These are phyloP conservation scores for Enteromius unitaeniatus DNA, from an alignment of 2,797 vertebrate species.

Conservation along the genomic window DNA sequence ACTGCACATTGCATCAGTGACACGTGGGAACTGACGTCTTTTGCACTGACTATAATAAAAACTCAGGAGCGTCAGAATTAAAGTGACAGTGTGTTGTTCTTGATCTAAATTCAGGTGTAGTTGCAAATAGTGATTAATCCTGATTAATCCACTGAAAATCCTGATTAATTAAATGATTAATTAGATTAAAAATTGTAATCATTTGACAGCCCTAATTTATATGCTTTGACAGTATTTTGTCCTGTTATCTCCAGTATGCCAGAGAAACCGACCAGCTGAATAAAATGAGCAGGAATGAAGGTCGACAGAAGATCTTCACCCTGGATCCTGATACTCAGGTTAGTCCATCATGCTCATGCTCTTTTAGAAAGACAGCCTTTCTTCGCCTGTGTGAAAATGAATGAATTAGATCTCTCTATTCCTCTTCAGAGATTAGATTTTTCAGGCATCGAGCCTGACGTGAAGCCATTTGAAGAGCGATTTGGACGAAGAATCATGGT, in stretches of 20 bases:
- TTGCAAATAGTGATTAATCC: too few species aligned
- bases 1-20: too few species aligned
- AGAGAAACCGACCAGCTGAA: slow-evolving; percentile 96
- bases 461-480: slow-evolving; percentile 95
- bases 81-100: too few species aligned
- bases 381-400: neutral
- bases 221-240: slow-evolving; percentile 29
- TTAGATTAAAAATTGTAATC: too few species aligned
- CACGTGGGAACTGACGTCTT: too few species aligned
- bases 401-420: neutral
- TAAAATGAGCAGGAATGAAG: slow-evolving; percentile 93
- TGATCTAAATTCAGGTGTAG: too few species aligned
- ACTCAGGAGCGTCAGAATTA: too few species aligned
- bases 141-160: too few species aligned
- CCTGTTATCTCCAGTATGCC: slow-evolving; percentile 82
- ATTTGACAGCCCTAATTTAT: too few species aligned
- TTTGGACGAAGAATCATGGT: slow-evolving; percentile 89
- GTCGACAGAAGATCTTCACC: slow-evolving; percentile 91
- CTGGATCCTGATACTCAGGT: slow-evolving; percentile 97
- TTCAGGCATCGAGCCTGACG: slow-evolving; percentile 93
- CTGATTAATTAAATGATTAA: too few species aligned
- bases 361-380: neutral
- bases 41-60: too few species aligned
- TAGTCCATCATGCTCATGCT: slow-evolving; percentile 25
- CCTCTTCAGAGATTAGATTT: slow-evolving; percentile 89